phyloP scores from a whole-genome alignment of 1,140 invertebrate genomes.

The Hormaphis cornu region DNA sequence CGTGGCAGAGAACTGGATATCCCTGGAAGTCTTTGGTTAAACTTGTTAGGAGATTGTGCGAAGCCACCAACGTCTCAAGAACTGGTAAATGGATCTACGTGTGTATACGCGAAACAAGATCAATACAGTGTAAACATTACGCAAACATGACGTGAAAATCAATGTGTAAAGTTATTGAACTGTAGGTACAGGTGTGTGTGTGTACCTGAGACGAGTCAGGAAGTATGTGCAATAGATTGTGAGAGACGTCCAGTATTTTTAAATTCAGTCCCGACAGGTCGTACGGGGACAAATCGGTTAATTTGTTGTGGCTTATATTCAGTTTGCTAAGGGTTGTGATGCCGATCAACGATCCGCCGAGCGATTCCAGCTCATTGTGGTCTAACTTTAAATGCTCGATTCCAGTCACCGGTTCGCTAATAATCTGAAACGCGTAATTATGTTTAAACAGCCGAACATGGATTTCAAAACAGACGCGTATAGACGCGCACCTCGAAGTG shows the following conservation, averaged over 20 bases:
- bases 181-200: neutral
- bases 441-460: no score
- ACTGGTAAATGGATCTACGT: constrained; percentile 64
- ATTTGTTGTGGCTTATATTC: constrained; percentile 61
- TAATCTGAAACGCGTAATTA: constrained; percentile 48
- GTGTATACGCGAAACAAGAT: neutral
- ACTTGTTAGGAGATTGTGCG: constrained; percentile 58
- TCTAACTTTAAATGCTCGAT: constrained; percentile 60
- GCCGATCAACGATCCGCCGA: constrained; percentile 64
- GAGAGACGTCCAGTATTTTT: constrained; percentile 61
- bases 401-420: constrained; percentile 59
- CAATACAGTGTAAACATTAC: neutral
- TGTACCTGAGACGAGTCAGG: constrained; percentile 68
- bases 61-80: constrained; percentile 61
- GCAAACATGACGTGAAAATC: neutral
- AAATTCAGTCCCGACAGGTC: constrained; percentile 65
- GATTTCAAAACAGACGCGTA: no score
- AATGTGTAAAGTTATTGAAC: neutral
- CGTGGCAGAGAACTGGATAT: constrained; percentile 62
- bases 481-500: constrained; percentile 50
- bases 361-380: constrained; percentile 56
- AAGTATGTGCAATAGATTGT: constrained; percentile 62
- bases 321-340: constrained; percentile 59
- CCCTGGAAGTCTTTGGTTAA: constrained; percentile 70
- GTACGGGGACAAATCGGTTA: constrained; percentile 59